Conservation (phyloP, 2,797 vertebrate species). For the Trichosurus vulpecula region DNA sequence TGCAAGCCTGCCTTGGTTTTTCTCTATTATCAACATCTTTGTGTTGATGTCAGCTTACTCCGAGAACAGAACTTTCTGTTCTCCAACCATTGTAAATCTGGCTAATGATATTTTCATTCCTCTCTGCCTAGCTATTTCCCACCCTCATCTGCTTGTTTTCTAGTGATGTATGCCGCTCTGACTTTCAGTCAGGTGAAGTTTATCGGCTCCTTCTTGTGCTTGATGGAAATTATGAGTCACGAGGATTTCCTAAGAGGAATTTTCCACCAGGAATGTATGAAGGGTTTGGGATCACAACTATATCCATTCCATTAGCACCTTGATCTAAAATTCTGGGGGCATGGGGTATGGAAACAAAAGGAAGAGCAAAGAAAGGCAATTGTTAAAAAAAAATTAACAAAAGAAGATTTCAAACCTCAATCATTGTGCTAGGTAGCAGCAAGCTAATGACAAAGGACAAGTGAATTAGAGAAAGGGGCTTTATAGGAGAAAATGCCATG, state of each 20-base stretch:
- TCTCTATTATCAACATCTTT: neutral
- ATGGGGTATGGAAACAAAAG: neutral
- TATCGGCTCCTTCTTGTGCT: slow-evolving; percentile 9
- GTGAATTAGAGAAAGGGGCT: neutral
- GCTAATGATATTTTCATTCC: neutral
- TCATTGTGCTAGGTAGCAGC: neutral
- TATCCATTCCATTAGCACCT: neutral
- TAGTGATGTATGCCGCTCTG: neutral
- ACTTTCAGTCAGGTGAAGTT: slow-evolving; percentile 29
- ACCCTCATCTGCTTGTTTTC: neutral
- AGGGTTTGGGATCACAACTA: neutral
- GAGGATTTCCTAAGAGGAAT: neutral
- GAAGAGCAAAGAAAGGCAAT: neutral
- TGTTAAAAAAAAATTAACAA: slow-evolving; percentile 23
- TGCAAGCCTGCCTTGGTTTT: neutral
- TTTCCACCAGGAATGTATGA: neutral
- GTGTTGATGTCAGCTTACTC: neutral
- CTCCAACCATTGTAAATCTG: neutral
- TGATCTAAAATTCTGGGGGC: neutral
- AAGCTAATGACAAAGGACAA: slow-evolving; percentile 1
- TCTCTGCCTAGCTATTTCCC: neutral
- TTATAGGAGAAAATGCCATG: neutral
- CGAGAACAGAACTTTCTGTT: neutral
- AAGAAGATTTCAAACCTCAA: neutral
- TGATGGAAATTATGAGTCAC: neutral